Conservation (phyloP, 2,113 vertebrate genomes). For the Pelusios castaneus region DNA sequence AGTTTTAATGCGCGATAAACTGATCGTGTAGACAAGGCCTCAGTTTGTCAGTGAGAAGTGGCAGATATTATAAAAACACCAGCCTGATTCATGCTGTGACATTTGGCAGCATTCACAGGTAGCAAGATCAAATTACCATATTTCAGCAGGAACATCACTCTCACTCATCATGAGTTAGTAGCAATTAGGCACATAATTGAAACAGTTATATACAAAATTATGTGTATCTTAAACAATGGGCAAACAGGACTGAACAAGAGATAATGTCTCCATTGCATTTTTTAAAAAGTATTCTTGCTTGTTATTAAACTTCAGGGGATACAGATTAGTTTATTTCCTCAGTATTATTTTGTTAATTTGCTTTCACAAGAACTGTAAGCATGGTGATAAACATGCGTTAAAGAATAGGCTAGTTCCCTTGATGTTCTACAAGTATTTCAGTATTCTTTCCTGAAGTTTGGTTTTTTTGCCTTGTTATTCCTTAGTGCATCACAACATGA, state of each 20-base stretch:
- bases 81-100: background rate
- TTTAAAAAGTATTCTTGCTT: background rate
- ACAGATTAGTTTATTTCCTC: background rate
- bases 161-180: background rate
- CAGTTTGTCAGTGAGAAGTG: background rate
- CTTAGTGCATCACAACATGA: background rate
- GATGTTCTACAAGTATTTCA: background rate
- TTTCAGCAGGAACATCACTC: background rate
- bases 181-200: background rate
- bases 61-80: background rate
- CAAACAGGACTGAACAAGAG: background rate
- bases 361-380: background rate
- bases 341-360: background rate
- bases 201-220: background rate
- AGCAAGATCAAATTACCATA: background rate
- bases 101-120: background rate
- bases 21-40: too few relatives aligned
- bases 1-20: too few relatives aligned
- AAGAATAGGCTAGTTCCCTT: background rate
- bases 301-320: background rate
- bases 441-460: background rate
- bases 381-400: background rate
- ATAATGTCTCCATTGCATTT: background rate
- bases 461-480: background rate
- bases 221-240: fast-evolving